These are phyloP conservation scores for Lathamus discolor DNA, from an alignment of 2,113 vertebrate species.

Conservation along the genomic window DNA sequence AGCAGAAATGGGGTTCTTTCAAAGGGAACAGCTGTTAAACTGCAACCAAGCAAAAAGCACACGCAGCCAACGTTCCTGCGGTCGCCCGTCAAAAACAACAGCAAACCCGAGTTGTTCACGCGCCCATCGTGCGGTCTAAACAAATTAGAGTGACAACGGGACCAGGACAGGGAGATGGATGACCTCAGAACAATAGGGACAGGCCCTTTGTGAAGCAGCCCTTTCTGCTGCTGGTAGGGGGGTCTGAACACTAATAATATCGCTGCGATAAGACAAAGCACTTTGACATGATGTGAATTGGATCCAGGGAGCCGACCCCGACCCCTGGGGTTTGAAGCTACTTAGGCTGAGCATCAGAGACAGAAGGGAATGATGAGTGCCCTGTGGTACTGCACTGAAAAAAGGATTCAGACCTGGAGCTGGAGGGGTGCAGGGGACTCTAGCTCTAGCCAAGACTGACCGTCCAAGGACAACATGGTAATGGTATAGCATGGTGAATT, in stretches of 20 bases:
- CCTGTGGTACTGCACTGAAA: background rate
- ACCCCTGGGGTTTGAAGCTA: background rate
- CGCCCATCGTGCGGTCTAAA: conserved; percentile 36
- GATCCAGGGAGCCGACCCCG: background rate
- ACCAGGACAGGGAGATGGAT: conserved; percentile 40
- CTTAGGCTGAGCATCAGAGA: background rate
- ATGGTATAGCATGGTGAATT: background rate
- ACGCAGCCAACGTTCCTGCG: conserved; percentile 45
- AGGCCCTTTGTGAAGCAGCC: background rate
- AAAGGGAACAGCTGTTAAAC: conserved; percentile 64
- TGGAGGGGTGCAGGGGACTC: background rate
- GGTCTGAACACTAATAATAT: background rate
- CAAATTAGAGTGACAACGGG: conserved; percentile 52
- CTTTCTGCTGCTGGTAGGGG: background rate
- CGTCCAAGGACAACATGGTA: background rate
- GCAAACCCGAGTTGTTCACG: background rate
- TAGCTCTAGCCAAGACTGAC: background rate
- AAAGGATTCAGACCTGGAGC: background rate
- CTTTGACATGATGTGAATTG: background rate
- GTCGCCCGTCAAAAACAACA: conserved; percentile 23
- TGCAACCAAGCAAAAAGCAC: conserved; percentile 57
- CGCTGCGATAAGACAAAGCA: background rate
- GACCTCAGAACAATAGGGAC: conserved; percentile 27
- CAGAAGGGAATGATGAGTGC: background rate
- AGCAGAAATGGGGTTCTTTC: conserved; percentile 14